A percentile compares a stretch with the other conserved stretches of the same genome.
These are phyloP conservation scores for Nettapus auritus DNA, from an alignment of 2,113 vertebrate genomes.

Conservation along the genomic window DNA sequence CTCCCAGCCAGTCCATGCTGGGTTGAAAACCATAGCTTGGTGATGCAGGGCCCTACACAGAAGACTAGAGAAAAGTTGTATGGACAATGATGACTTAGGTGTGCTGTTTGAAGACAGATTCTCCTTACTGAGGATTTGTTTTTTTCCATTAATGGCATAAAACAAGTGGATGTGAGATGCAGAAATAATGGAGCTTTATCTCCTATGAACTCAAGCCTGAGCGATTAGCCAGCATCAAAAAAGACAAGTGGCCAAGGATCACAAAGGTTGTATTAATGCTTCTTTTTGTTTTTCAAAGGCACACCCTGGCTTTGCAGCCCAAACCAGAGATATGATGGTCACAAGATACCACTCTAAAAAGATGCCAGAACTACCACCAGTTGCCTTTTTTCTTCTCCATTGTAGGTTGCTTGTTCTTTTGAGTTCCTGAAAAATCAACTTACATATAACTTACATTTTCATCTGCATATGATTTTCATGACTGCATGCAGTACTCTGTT, in stretches of 20 bases:
- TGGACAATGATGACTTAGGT: not conserved
- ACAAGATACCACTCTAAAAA: not conserved
- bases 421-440: not conserved
- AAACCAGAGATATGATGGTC: fast-evolving
- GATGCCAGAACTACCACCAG: not conserved
- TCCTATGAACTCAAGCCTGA: too few species aligned
- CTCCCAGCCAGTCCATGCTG: not conserved
- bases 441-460: not conserved
- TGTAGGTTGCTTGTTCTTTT: not conserved
- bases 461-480: not conserved
- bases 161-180: not conserved
- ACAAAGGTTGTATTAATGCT: too few species aligned
- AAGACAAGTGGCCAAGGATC: not conserved
- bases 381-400: not conserved
- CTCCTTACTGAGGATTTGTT: not conserved
- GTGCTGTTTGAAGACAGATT: not conserved
- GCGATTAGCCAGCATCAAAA: not conserved
- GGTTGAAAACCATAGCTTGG: not conserved
- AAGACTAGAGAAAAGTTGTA: too few species aligned
- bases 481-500: not conserved
- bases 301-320: not conserved
- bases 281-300: not conserved
- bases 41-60: not conserved
- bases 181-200: not conserved
- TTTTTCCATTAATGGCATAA: not conserved